Conservation (phyloP, 2,797 vertebrate genomes). For the Cottoperca gobio region DNA sequence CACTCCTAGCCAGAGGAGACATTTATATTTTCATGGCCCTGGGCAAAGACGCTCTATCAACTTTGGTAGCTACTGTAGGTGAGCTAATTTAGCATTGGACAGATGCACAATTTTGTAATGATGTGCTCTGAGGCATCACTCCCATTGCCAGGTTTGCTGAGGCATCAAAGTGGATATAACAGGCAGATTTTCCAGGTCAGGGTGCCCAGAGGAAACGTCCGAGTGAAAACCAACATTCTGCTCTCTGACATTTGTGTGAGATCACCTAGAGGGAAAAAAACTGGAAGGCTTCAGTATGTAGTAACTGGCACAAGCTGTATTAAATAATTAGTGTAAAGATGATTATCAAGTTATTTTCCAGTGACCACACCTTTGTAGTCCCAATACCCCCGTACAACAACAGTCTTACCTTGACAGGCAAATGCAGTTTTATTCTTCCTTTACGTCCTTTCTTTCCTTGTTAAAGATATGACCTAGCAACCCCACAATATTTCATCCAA, state of each 20-base stretch:
- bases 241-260: too few relatives aligned
- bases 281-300: background rate
- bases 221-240: slow-evolving; percentile 3
- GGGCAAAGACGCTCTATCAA: slow-evolving; percentile 27
- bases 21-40: slow-evolving; percentile 34
- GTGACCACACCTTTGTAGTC: background rate
- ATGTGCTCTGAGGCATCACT: slow-evolving; percentile 43
- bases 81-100: slow-evolving; percentile 52
- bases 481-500: background rate
- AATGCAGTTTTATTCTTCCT: background rate
- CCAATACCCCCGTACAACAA: background rate
- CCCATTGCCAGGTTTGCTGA: slow-evolving; percentile 49
- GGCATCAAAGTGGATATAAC: slow-evolving; percentile 58
- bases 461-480: background rate
- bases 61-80: slow-evolving; percentile 39
- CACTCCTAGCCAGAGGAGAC: slow-evolving; percentile 25
- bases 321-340: background rate
- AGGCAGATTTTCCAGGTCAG: slow-evolving; percentile 62
- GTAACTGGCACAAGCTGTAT: background rate
- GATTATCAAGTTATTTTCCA: background rate
- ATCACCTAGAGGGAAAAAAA: slow-evolving; percentile 9
- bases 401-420: background rate
- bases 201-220: slow-evolving; percentile 38
- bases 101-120: slow-evolving; percentile 58
- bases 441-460: background rate